A percentile compares a stretch with the other conserved stretches of the same genome.
phyloP scores from a whole-genome alignment of 2,888 invertebrate species.

The Labia minor region DNA sequence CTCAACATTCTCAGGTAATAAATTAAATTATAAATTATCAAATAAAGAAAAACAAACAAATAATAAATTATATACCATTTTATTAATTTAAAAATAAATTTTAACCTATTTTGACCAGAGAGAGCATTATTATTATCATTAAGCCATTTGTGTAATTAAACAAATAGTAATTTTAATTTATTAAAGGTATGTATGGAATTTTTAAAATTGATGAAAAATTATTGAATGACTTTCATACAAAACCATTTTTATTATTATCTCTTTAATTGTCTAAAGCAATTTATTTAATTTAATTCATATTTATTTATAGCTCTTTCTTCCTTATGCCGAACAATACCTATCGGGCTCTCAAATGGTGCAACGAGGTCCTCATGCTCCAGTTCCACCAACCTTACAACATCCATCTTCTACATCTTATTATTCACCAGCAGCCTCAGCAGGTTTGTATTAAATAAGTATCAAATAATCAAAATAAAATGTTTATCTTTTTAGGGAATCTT shows the following conservation, averaged over 20 bases:
- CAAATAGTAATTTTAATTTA: no score
- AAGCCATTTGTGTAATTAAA: no score
- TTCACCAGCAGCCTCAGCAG: slow-evolving; percentile 39
- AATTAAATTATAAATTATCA: no score
- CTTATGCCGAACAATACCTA: slow-evolving; percentile 47
- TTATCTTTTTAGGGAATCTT: slow-evolving; percentile 32
- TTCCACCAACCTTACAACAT: slow-evolving; percentile 34
- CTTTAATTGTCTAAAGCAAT: no score
- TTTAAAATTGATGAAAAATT: no score
- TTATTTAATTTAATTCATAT: neutral
- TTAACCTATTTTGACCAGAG: neutral
- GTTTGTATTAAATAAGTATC: no score
- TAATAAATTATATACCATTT: neutral
- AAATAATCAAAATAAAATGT: slow-evolving; percentile 33
- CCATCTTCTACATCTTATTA: slow-evolving; percentile 44
- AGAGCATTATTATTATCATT: neutral
- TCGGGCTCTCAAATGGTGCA: slow-evolving; percentile 52
- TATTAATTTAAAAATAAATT: neutral
- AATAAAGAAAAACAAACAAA: neutral
- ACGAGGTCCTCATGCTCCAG: slow-evolving; percentile 41
- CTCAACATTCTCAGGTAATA: slow-evolving; percentile 40
- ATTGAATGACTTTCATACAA: no score
- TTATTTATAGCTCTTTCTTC: slow-evolving; percentile 43
- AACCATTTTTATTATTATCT: no score
- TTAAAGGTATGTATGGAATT: no score